A percentile compares a stretch with the other conserved stretches of the same genome.
phyloP scores from a whole-genome alignment of 2,797 vertebrate species.

The Gymnopithys bicolor region DNA sequence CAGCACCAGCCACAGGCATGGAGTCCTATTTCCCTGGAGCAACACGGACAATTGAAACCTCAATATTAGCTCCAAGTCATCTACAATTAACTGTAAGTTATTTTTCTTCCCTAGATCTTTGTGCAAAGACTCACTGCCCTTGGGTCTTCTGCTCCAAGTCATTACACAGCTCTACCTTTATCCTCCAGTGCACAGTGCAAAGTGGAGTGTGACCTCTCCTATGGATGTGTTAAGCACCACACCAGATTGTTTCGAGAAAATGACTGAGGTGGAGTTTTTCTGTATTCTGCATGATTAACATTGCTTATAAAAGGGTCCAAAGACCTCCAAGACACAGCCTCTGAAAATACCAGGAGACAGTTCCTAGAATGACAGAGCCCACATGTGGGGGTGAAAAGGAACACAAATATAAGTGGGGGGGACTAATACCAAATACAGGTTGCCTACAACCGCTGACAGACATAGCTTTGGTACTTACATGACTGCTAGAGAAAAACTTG shows the following conservation, averaged over 20 bases:
- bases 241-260: neutral
- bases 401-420: neutral
- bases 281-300: neutral
- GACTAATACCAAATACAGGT: neutral
- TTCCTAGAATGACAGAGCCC: neutral
- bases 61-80: neutral
- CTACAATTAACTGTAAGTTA: neutral
- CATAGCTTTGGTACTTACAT: neutral
- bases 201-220: slow-evolving; percentile 1
- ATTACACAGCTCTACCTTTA: neutral
- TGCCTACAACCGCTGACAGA: neutral
- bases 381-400: neutral
- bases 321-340: neutral
- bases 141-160: neutral
- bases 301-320: neutral
- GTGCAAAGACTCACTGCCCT: neutral
- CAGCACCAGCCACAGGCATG: neutral
- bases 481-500: neutral
- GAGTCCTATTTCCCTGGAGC: neutral
- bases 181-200: neutral
- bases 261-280: neutral
- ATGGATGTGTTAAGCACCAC: neutral
- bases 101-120: neutral
- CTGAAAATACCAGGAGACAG: neutral
- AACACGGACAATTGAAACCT: neutral